These are phyloP conservation scores for Eupithecia insigniata DNA, from an alignment of 2,888 invertebrate species.

Conservation along the genomic window DNA sequence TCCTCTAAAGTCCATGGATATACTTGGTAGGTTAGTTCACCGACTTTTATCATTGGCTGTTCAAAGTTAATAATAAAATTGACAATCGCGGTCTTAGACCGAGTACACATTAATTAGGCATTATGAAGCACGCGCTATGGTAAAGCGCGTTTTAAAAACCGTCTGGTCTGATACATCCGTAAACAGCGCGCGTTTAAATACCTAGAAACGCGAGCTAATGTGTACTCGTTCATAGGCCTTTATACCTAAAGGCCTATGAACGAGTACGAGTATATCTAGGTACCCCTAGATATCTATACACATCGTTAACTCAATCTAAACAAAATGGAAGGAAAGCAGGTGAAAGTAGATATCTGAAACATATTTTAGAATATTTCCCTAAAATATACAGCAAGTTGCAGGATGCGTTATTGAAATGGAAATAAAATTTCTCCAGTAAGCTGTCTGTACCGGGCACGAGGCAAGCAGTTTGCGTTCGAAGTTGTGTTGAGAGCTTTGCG, in stretches of 20 bases:
- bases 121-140: too few species aligned
- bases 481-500: conserved; percentile 18
- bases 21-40: too few species aligned
- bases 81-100: too few species aligned
- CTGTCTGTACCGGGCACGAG: conserved; percentile 51
- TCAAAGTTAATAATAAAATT: too few species aligned
- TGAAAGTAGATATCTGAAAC: neutral
- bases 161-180: neutral
- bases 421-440: conserved; percentile 67
- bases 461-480: conserved; percentile 31
- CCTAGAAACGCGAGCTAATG: neutral
- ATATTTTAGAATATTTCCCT: conserved; percentile 19
- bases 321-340: neutral
- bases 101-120: too few species aligned
- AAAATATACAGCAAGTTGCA: conserved; percentile 41
- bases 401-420: conserved; percentile 64
- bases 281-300: neutral
- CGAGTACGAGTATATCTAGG: too few species aligned
- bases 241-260: too few species aligned
- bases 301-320: neutral
- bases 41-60: too few species aligned
- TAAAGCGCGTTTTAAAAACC: neutral
- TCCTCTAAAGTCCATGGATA: too few species aligned
- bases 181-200: neutral
- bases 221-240: neutral